Conservation (phyloP, 2,888 invertebrate species). For the Nymphalis polychloros region DNA sequence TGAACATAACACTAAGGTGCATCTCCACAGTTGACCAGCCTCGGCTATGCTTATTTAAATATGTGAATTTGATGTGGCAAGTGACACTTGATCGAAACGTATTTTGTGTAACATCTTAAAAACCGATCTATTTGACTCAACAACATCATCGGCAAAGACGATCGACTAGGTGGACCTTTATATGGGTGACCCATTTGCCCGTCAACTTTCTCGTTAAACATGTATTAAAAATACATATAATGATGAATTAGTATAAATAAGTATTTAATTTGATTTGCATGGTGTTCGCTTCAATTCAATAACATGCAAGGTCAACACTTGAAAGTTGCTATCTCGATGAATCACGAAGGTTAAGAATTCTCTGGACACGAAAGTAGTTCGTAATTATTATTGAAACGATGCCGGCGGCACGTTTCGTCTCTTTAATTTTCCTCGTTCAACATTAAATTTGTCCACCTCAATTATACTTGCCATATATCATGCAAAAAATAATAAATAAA, state of each 20-base stretch:
- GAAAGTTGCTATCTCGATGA: constrained; percentile 33
- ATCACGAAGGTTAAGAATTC: constrained; percentile 31
- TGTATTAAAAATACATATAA: not conserved
- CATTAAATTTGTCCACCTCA: constrained; percentile 2
- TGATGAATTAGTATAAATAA: not conserved
- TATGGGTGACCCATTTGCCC: too few relatives aligned
- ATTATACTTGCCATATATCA: not conserved
- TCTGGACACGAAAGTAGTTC: constrained; percentile 23
- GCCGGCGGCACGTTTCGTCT: constrained; percentile 13
- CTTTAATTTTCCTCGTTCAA: constrained; percentile 6
- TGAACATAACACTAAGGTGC: too few relatives aligned
- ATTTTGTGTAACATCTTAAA: too few relatives aligned
- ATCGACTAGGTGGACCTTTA: too few relatives aligned
- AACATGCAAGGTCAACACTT: constrained; percentile 25
- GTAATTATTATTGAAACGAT: constrained; percentile 29
- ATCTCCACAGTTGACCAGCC: too few relatives aligned
- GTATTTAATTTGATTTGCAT: not conserved
- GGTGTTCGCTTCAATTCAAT: constrained; percentile 15
- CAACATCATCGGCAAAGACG: too few relatives aligned
- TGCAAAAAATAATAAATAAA: too few relatives aligned
- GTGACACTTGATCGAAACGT: too few relatives aligned
- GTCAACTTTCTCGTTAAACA: too few relatives aligned
- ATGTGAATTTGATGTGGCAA: too few relatives aligned
- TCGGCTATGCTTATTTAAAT: too few relatives aligned
- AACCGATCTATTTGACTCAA: too few relatives aligned